phyloP scores from a whole-genome alignment of 2,888 invertebrate species.

The Epistrophe eligans region DNA sequence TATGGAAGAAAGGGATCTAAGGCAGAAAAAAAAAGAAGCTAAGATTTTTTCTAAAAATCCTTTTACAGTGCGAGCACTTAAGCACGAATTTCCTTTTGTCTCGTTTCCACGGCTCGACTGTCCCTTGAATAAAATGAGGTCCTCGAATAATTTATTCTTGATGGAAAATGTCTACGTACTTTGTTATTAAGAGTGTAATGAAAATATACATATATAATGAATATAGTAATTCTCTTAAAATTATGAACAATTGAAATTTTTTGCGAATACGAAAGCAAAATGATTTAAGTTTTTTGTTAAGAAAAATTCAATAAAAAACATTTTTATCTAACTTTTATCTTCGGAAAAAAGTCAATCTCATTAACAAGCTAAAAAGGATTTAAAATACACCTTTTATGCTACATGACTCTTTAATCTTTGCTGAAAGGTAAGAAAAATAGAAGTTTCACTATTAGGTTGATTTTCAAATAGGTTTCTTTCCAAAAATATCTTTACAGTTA shows the following conservation, averaged over 20 bases:
- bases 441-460: too few relatives aligned
- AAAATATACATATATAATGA: conserved; percentile 71
- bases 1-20: conserved; percentile 38
- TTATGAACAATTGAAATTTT: conserved; percentile 34
- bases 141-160: conserved; percentile 65
- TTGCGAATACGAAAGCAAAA: conserved; percentile 7
- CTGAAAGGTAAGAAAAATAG: too few relatives aligned
- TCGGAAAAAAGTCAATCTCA: too few relatives aligned
- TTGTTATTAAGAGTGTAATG: conserved; percentile 66
- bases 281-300: neutral
- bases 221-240: conserved; percentile 56
- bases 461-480: too few relatives aligned
- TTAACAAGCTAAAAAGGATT: too few relatives aligned
- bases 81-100: conserved; percentile 72
- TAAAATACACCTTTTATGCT: too few relatives aligned
- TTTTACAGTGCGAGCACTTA: conserved; percentile 74
- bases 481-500: too few relatives aligned
- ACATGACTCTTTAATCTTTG: too few relatives aligned
- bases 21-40: conserved; percentile 15
- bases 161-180: conserved; percentile 66
- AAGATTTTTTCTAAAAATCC: conserved; percentile 68
- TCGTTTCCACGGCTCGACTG: conserved; percentile 57
- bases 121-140: conserved; percentile 69
- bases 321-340: neutral
- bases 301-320: neutral